Conservation (phyloP, 2,797 vertebrate species). For the Pteropus rufus region DNA sequence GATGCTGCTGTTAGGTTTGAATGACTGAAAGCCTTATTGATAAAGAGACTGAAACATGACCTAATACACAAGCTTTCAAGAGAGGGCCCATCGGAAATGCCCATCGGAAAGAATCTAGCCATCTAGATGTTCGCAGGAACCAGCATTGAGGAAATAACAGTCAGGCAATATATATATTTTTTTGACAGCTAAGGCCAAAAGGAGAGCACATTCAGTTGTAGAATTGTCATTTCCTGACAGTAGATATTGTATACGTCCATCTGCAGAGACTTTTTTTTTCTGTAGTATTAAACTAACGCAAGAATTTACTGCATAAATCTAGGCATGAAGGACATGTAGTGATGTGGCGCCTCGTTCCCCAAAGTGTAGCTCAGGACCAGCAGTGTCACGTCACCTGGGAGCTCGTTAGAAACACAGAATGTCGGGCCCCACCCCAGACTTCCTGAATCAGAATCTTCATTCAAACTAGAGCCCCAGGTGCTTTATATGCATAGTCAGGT, state of each 20-base stretch:
- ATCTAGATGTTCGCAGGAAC: neutral
- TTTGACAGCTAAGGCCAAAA: constrained; percentile 17
- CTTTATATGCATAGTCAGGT: neutral
- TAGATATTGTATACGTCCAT: neutral
- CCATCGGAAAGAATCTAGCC: neutral
- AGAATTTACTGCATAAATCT: neutral
- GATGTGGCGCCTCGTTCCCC: neutral
- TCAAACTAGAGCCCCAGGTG: neutral
- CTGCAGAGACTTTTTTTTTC: neutral
- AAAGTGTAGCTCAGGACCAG: neutral
- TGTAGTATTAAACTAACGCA: neutral
- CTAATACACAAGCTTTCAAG: neutral
- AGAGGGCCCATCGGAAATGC: neutral
- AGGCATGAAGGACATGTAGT: neutral
- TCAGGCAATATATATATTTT: neutral
- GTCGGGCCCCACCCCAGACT: neutral
- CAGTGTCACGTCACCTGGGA: no score
- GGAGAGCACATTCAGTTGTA: neutral
- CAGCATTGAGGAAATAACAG: neutral
- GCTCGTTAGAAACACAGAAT: neutral
- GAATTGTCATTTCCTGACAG: neutral
- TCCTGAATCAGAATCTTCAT: neutral
- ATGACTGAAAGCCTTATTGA: neutral
- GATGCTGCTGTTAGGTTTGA: neutral
- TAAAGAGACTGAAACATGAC: neutral